Evolutionary conservation across 2,888 invertebrate species (phyloP).

Genomic region (Spatulosminthurus flaviceps): DNA sequence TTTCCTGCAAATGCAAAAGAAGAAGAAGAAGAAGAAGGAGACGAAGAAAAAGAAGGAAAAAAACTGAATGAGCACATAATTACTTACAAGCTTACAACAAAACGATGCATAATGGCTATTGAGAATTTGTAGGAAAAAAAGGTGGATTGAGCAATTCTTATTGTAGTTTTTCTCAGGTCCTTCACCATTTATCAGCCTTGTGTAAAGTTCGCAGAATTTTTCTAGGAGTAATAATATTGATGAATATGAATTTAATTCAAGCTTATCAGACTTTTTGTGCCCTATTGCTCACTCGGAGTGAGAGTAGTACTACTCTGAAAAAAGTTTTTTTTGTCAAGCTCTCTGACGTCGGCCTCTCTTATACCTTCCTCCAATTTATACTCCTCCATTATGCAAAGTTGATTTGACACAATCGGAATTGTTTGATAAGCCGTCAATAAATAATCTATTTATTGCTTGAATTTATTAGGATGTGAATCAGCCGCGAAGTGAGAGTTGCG

Average conservation of each 20-base stretch:
- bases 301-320: no score
- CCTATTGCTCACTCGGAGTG: background rate
- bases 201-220: background rate
- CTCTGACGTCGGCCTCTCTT: no score
- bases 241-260: background rate
- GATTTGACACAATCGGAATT: slow-evolving; percentile 63
- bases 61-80: background rate
- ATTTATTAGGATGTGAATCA: background rate
- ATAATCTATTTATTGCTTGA: slow-evolving; percentile 62
- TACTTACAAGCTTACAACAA: no score
- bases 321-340: no score
- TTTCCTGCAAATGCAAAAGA: no score
- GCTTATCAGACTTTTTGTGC: background rate
- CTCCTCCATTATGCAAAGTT: slow-evolving; percentile 35
- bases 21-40: background rate
- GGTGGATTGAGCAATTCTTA: no score
- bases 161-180: background rate
- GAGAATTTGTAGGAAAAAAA: no score
- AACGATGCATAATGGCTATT: no score
- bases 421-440: slow-evolving; percentile 63
- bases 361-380: no score
- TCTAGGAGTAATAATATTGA: slow-evolving; percentile 3
- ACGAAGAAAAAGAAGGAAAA: no score
- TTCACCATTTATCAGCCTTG: background rate
- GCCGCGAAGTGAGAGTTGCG: background rate